phyloP scores from a whole-genome alignment of 2,797 vertebrate species.

The Pseudotriccus pelzelni region DNA sequence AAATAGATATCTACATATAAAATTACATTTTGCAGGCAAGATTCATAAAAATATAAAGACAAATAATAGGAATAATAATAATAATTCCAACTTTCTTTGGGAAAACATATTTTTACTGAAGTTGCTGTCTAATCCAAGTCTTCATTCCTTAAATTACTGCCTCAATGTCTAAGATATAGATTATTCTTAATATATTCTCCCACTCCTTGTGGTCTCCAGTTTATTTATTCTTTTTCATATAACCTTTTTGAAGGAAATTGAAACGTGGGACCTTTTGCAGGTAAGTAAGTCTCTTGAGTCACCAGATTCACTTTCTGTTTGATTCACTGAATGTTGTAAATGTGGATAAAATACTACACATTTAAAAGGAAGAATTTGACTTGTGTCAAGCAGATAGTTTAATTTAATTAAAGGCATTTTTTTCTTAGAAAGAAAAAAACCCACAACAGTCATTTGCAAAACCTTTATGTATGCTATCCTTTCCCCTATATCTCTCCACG shows the following conservation, averaged over 20 bases:
- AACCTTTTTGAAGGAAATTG: neutral
- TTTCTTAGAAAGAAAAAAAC: neutral
- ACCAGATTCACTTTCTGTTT: neutral
- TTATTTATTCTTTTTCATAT: neutral
- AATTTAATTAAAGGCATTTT: neutral
- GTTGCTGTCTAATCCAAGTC: neutral
- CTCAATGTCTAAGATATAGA: neutral
- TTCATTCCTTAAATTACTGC: neutral
- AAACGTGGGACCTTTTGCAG: neutral
- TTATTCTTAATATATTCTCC: neutral
- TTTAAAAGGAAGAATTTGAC: neutral
- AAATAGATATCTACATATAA: fast-evolving
- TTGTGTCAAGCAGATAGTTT: neutral
- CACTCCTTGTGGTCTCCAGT: fast-evolving
- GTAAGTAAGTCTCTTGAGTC: neutral
- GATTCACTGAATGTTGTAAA: neutral
- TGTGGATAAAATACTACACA: neutral
- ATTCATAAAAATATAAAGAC: neutral
- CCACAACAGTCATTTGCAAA: neutral
- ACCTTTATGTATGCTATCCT: neutral
- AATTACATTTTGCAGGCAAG: neutral
- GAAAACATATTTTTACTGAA: neutral
- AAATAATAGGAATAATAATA: neutral
- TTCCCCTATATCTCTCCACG: neutral
- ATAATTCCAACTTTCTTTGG: neutral